Evolutionary conservation across 2,888 invertebrate species (phyloP).

Genomic region (Trissolcus japonicus): DNA sequence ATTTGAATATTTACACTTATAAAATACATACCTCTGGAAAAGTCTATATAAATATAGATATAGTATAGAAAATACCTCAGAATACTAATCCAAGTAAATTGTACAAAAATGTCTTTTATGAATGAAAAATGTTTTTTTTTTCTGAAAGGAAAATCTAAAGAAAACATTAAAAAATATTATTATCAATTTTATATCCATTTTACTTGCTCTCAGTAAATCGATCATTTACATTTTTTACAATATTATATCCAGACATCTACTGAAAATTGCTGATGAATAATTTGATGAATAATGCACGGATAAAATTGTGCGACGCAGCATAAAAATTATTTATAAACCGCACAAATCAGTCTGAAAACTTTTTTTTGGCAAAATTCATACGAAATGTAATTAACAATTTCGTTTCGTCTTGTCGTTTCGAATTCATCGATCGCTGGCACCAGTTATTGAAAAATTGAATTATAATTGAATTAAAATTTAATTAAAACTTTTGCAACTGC

Average conservation of each 20-base stretch:
- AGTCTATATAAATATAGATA: not conserved
- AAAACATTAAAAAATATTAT: too few species aligned
- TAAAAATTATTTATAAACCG: too few species aligned
- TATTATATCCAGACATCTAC: too few species aligned
- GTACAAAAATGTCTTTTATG: too few species aligned
- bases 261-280: too few species aligned
- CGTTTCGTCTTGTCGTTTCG: not conserved
- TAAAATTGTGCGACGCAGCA: too few species aligned
- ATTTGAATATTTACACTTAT: constrained; percentile 32
- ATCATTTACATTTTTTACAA: too few species aligned
- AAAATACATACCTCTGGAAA: constrained; percentile 1
- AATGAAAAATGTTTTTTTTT: too few species aligned
- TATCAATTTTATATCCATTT: too few species aligned
- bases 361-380: not conserved
- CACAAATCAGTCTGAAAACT: not conserved
- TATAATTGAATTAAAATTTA: constrained; percentile 8
- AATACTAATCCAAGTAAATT: not conserved
- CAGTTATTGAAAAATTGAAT: constrained; percentile 1
- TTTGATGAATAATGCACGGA: too few species aligned
- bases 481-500: not conserved
- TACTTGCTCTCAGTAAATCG: too few species aligned
- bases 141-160: too few species aligned
- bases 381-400: not conserved
- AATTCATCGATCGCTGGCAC: not conserved
- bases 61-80: not conserved